These are phyloP conservation scores for Casuarius casuarius DNA, from an alignment of 2,113 vertebrate species.

Conservation along the genomic window DNA sequence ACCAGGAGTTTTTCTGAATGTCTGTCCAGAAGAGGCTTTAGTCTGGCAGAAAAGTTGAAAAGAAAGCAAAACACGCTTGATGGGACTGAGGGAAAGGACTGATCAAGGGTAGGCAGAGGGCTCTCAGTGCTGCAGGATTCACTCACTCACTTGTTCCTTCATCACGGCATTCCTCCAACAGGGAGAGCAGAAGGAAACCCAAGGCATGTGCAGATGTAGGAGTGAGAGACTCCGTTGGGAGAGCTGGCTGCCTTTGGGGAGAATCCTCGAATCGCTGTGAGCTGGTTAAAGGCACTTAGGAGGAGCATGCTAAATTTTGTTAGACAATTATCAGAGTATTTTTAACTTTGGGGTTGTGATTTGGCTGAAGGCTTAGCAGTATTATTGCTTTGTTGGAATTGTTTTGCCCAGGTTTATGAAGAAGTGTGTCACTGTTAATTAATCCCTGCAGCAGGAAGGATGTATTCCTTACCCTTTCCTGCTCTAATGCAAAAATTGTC, in stretches of 20 bases:
- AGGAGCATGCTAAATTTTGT: not conserved
- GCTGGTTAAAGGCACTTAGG: not conserved
- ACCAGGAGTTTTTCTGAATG: slow-evolving; percentile 19
- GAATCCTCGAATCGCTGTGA: not conserved
- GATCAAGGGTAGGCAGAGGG: not conserved
- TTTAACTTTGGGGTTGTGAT: not conserved
- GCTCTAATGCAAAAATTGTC: not conserved
- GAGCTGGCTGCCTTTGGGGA: not conserved
- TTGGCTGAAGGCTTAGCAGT: not conserved
- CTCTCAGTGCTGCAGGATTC: not conserved
- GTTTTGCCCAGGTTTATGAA: not conserved
- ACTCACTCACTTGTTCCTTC: not conserved
- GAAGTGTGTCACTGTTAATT: not conserved
- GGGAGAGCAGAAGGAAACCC: not conserved
- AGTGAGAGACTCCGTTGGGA: not conserved
- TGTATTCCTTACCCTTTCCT: not conserved
- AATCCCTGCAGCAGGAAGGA: not conserved
- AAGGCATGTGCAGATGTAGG: not conserved
- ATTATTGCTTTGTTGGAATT: not conserved
- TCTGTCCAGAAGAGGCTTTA: not conserved
- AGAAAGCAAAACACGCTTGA: slow-evolving; percentile 7
- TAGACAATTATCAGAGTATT: not conserved
- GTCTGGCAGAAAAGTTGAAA: not conserved
- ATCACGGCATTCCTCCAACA: not conserved
- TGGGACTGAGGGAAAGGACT: not conserved